Evolutionary conservation across 2,797 vertebrate species (phyloP).

Genomic region (Delichon dasypus): DNA sequence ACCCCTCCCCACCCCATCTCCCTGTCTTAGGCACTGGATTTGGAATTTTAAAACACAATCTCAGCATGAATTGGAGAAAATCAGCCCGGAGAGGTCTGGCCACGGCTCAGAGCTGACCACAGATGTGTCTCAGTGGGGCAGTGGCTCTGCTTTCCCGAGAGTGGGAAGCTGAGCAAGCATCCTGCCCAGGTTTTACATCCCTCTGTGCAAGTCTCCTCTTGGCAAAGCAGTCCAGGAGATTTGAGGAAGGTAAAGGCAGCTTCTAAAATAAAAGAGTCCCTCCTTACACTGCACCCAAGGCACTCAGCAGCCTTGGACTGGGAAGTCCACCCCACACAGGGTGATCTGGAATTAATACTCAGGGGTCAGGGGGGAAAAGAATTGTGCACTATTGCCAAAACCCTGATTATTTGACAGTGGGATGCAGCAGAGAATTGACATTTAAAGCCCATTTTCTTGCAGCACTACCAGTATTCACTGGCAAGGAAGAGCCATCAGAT

Average conservation of each 20-base stretch:
- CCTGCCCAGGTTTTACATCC: background rate
- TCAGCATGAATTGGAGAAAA: background rate
- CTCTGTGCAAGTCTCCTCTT: background rate
- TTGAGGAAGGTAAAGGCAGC: slow-evolving; percentile 8
- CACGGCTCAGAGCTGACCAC: background rate
- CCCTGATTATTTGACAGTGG: slow-evolving; percentile 16
- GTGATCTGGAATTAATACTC: slow-evolving; percentile 22
- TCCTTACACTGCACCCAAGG: background rate
- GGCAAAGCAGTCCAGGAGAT: background rate
- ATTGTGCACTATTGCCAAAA: slow-evolving; percentile 25
- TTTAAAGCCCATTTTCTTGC: slow-evolving; percentile 59
- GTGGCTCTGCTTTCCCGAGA: background rate
- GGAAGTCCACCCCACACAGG: background rate
- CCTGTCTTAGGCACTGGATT: background rate
- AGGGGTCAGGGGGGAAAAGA: slow-evolving; percentile 8
- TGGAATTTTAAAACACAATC: background rate
- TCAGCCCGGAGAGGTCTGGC: background rate
- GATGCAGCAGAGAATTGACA: slow-evolving; percentile 55
- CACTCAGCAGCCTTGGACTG: background rate
- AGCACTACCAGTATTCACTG: slow-evolving; percentile 38
- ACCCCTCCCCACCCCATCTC: background rate
- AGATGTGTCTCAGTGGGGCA: background rate
- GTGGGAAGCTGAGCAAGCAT: background rate
- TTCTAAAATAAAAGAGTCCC: background rate
- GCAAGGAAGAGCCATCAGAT: slow-evolving; percentile 44